A percentile compares a stretch with the other conserved stretches of the same genome.
phyloP scores from a whole-genome alignment of 2,888 invertebrate species.

The Drosophila pseudotakahashii region DNA sequence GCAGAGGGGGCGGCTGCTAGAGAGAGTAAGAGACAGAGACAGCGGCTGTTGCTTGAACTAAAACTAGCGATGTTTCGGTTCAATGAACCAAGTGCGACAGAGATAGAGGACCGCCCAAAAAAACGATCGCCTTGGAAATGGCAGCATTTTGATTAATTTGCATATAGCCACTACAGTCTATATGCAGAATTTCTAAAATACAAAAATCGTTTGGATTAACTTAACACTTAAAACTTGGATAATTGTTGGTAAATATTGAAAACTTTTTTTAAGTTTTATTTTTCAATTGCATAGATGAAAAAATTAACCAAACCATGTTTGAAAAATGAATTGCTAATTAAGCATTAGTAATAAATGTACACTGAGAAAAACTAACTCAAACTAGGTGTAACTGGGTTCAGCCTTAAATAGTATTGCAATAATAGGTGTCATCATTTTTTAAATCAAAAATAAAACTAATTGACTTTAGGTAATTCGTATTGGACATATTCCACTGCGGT shows the following conservation, averaged over 20 bases:
- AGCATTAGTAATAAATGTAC: background rate
- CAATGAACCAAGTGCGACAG: slow-evolving; percentile 39
- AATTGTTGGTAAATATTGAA: no score
- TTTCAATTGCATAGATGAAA: no score
- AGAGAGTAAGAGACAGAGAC: slow-evolving; percentile 3
- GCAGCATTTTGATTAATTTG: slow-evolving; percentile 3
- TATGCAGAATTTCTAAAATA: no score
- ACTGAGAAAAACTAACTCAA: background rate
- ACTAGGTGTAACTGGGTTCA: background rate
- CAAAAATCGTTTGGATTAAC: no score
- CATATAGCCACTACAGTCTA: slow-evolving; percentile 6
- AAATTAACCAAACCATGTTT: background rate
- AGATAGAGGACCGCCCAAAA: background rate
- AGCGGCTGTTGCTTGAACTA: slow-evolving; percentile 15
- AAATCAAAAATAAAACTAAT: no score
- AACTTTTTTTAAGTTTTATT: no score
- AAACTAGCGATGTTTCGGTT: slow-evolving; percentile 22
- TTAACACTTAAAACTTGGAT: no score
- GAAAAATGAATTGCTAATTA: background rate
- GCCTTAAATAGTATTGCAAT: no score
- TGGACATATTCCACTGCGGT: slow-evolving; percentile 1
- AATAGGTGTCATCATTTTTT: background rate
- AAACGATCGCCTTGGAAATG: slow-evolving; percentile 29
- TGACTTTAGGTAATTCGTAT: background rate
- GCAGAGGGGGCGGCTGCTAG: slow-evolving; percentile 20